Base-by-base conservation (phyloP, 2,888 invertebrate genomes). In the Vandiemenella viatica region DNA sequence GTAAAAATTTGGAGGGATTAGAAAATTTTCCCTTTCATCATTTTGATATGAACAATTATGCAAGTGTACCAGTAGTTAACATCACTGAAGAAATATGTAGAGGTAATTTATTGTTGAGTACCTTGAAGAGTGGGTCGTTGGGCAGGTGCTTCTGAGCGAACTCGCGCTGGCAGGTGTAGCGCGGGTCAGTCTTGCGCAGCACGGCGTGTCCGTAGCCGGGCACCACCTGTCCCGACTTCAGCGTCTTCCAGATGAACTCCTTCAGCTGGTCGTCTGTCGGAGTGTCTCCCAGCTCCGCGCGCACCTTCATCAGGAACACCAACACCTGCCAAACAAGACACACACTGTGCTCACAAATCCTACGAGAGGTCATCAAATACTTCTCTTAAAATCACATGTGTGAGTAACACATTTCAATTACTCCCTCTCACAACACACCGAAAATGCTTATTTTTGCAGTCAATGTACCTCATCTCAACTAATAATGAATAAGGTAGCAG, bases 161-260 rank as follows among this genome's bases (percentile, higher is more conserved):
- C 65, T 93, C 92, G 58, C 92, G 76, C 69, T 95, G 95, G 70
- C 91, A 91, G 8, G 82, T 83, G 70, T 93, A 96, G 63, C 85
- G 58, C 75, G 95, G 78, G 68, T 95, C 95, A 55, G 95, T 95
- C 70, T 93, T 93, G 59, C 95, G 79, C 56, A 95, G 77, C 1
- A 96, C 95, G 57, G 95, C 95, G 66, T 95, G 95, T 23, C 95
- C 95, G 64, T 92, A 95, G 43, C 95, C 95, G 46, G 95, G 95
- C 40, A 96, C 88, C n/a, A 95, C 95, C 68, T 91, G 91, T 55
- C 93, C 93, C 52, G 85, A 82, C 71, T 93, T 92, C 49, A 95
- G 75, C 1, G 95, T 96, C 68, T 91, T 93, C 91, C 92, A 91
- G 64, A 98, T 89, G 72, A 93, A 97, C 46, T 96, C 92, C 67